phyloP scores from a whole-genome alignment of 2,797 vertebrate genomes.

The Gadopsis bispinosus region DNA sequence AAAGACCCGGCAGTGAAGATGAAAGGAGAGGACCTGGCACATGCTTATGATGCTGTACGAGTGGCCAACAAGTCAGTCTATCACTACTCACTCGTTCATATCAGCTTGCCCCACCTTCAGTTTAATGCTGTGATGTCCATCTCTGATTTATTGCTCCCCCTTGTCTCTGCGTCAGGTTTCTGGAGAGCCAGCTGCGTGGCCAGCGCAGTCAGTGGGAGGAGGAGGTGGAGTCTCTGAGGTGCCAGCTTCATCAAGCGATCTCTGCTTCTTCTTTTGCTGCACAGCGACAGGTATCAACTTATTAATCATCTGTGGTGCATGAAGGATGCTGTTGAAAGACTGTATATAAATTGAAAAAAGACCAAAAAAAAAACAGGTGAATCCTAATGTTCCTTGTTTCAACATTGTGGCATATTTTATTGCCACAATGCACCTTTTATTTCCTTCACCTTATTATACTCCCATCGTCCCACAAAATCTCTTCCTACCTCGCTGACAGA shows the following conservation, averaged over 20 bases:
- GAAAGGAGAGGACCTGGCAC: conserved; percentile 83
- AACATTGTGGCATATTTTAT: not conserved
- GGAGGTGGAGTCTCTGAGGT: conserved; percentile 71
- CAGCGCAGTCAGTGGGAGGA: conserved; percentile 75
- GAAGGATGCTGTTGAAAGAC: not conserved
- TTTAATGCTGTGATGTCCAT: not conserved
- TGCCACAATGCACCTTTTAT: not conserved
- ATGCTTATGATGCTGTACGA: conserved; percentile 83
- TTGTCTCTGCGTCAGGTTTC: conserved; percentile 69
- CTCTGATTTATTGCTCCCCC: not conserved
- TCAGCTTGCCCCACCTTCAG: not conserved
- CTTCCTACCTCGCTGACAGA: not conserved
- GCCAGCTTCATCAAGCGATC: conserved; percentile 59
- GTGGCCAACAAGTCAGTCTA: conserved; percentile 87
- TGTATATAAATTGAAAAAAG: no score
- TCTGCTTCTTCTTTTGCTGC: conserved; percentile 43
- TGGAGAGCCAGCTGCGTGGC: conserved; percentile 83
- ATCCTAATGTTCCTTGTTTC: conserved; percentile 16
- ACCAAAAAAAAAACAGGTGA: not conserved
- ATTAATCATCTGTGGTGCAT: not conserved
- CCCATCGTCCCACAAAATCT: not conserved
- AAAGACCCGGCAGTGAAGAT: conserved; percentile 77
- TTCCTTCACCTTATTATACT: not conserved
- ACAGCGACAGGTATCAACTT: conserved; percentile 60
- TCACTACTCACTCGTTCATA: not conserved